Evolutionary conservation across 2,888 invertebrate species (phyloP).

Genomic region (Drosophila robusta): DNA sequence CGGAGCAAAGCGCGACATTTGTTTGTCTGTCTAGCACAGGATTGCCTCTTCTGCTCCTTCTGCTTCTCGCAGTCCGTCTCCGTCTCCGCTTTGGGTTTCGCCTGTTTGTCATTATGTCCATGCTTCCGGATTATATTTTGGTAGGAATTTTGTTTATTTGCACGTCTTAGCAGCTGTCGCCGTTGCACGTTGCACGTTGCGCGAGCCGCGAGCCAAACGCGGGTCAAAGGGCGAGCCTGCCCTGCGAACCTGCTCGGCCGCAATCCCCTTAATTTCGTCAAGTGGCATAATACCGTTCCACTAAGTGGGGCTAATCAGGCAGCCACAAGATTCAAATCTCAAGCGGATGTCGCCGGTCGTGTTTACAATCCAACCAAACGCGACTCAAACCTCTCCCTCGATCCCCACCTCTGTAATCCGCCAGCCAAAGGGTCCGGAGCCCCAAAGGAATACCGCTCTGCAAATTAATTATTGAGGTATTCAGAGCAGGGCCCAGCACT

Average conservation of each 20-base stretch:
- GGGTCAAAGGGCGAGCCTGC: constrained; percentile 8
- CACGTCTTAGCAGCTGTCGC: constrained; percentile 75
- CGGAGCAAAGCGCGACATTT: constrained; percentile 51
- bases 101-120: constrained; percentile 74
- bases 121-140: constrained; percentile 78
- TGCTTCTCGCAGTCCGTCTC: too few relatives aligned
- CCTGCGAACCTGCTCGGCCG: constrained; percentile 11
- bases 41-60: constrained; percentile 2
- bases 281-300: constrained; percentile 78
- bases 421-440: neutral
- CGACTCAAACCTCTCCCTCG: neutral
- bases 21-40: constrained; percentile 62
- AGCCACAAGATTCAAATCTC: constrained; percentile 73
- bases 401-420: neutral
- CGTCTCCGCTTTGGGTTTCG: constrained; percentile 29
- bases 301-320: constrained; percentile 77
- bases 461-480: constrained; percentile 63
- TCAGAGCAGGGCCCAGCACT: constrained; percentile 27
- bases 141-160: constrained; percentile 70
- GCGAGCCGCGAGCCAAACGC: constrained; percentile 4
- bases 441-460: constrained; percentile 9
- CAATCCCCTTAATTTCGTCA: constrained; percentile 73
- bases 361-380: constrained; percentile 45
- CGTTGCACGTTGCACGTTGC: neutral
- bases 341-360: constrained; percentile 71